Evolutionary conservation across 1,140 invertebrate species (phyloP).

Genomic region (Drosophila pandora): DNA sequence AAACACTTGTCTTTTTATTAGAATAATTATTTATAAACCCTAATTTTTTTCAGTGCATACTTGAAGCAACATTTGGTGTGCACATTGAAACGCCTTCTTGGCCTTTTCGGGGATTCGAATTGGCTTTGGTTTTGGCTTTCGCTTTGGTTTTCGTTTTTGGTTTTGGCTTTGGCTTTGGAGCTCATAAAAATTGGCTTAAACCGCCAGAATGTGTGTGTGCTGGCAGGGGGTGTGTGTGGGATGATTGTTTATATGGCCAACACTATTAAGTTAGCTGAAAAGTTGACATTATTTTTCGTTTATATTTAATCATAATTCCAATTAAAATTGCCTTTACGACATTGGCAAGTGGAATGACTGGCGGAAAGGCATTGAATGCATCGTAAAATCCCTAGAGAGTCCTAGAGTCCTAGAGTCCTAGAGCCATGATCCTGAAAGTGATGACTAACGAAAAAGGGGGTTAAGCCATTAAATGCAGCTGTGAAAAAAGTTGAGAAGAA

Average conservation of each 20-base stretch:
- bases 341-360: background rate
- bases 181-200: conserved; percentile 60
- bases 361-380: conserved; percentile 10
- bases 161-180: conserved; percentile 27
- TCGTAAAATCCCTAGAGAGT: conserved; percentile 20
- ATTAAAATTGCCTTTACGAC: conserved; percentile 59
- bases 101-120: conserved; percentile 33
- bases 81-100: conserved; percentile 50
- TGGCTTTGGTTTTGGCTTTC: conserved; percentile 46
- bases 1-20: background rate
- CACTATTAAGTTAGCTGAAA: conserved; percentile 66
- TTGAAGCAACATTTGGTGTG: conserved; percentile 46
- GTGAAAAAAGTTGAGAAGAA: conserved; percentile 17
- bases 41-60: conserved; percentile 10
- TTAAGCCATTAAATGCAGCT: conserved; percentile 33
- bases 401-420: background rate
- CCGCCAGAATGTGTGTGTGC: conserved; percentile 17
- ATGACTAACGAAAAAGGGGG: conserved; percentile 22
- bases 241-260: conserved; percentile 35
- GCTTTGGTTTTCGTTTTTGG: conserved; percentile 29
- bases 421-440: background rate
- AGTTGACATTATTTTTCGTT: conserved; percentile 66
- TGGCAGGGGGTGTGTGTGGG: conserved; percentile 11
- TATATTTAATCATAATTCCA: conserved; percentile 67
- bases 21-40: background rate